Percentiles rank a stretch among this genome's conserved stretches.
Evolutionary conservation across 2,113 vertebrate genomes (phyloP).

Genomic region (Pseudopipra pipra): DNA sequence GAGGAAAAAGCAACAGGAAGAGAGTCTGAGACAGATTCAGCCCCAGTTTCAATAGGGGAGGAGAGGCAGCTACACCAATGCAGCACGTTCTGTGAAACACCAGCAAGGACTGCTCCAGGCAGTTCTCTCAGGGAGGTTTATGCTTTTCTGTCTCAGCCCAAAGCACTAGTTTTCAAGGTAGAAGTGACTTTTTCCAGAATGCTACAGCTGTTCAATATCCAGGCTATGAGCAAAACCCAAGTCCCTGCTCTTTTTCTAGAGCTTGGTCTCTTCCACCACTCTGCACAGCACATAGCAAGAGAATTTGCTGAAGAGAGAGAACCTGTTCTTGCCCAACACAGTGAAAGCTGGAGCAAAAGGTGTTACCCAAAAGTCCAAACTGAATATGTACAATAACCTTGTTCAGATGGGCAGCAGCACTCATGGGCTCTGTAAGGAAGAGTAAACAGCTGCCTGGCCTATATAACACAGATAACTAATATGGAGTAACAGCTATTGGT

Average conservation of each 20-base stretch:
- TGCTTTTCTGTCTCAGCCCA: background rate
- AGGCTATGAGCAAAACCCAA: background rate
- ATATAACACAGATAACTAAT: background rate
- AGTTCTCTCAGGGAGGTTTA: background rate
- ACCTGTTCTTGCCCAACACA: background rate
- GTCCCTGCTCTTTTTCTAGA: background rate
- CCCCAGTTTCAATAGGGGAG: rapidly evolving
- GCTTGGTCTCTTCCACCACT: background rate
- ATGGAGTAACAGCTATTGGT: background rate
- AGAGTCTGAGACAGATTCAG: background rate
- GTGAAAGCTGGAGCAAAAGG: background rate
- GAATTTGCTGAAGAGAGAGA: background rate
- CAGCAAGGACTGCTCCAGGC: background rate
- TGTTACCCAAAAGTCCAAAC: background rate
- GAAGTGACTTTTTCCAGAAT: background rate
- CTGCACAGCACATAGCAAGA: background rate
- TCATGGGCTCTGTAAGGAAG: background rate
- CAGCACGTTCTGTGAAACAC: background rate
- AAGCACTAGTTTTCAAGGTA: background rate
- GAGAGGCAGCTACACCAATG: background rate
- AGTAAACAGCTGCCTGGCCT: background rate
- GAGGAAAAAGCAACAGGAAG: background rate
- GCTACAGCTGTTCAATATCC: background rate
- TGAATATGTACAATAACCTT: background rate
- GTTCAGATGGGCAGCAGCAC: background rate